Conservation (phyloP, 2,797 vertebrate species). For the Chaenodraco wilsoni region DNA sequence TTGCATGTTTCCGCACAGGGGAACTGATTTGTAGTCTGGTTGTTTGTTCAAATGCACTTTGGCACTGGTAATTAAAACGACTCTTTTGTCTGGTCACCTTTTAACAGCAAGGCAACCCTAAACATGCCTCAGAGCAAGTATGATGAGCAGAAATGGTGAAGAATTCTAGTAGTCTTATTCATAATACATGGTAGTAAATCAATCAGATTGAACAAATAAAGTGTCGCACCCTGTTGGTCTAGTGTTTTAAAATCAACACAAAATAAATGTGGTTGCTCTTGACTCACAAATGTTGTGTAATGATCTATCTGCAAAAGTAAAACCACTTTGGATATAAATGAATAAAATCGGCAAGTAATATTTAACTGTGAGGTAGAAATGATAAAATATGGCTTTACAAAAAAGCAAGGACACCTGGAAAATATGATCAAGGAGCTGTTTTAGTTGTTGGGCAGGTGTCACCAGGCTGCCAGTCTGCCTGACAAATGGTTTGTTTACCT, state of each 20-base stretch:
- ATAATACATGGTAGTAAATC: conserved; percentile 13
- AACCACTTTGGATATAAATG: not conserved
- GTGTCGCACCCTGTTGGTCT: conserved; percentile 5
- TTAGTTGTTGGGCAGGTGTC: conserved; percentile 59
- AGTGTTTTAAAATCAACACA: conserved; percentile 23
- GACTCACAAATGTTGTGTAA: conserved; percentile 4
- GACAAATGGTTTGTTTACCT: conserved; percentile 76
- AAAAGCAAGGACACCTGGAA: conserved; percentile 48
- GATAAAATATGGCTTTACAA: not conserved
- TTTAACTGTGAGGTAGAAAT: conserved; percentile 16
- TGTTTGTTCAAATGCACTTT: not conserved
- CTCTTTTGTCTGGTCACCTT: not conserved
- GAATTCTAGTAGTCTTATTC: conserved; percentile 16
- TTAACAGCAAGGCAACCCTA: not conserved
- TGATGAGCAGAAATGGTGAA: conserved; percentile 1
- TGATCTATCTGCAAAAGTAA: not conserved
- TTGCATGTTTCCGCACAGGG: not conserved
- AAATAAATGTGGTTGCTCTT: conserved; percentile 28
- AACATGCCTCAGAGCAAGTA: not conserved
- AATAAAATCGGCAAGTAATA: not conserved
- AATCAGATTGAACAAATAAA: conserved; percentile 16
- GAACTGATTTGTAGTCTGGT: not conserved
- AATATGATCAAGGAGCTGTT: conserved; percentile 52
- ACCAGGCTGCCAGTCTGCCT: conserved; percentile 50
- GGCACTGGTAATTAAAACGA: not conserved